Evolutionary conservation across 2,888 invertebrate genomes (phyloP), one percentile per base, ranked within the genome.

Genomic region (Stenotaenia linearis): DNA sequence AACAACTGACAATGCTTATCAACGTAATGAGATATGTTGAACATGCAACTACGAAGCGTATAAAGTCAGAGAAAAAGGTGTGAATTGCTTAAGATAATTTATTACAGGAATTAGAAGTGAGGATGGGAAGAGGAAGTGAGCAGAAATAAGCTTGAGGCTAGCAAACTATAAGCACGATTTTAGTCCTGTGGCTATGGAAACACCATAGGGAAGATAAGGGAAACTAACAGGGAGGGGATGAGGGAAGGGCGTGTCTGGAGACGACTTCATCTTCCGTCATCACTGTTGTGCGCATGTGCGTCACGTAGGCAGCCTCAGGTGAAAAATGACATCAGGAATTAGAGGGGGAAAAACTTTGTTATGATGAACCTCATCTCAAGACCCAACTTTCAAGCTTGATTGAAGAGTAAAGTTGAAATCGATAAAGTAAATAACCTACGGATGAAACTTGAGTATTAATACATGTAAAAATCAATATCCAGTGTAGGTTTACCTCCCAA

Each of bases 201-300:
- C 40, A 77, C 40, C 77, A 37, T 45, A 45, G 77, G 77, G 28
- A 45, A 77, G 77, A 77, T 77, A 77, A 77, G 77, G 45, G 82
- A 81, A 82, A 83, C 83, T 80, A 75, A 75, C 25, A 21, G 21
- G 69, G 69, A 40, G 45, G 50, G 78, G 56, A 75, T 69, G 32
- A 56, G 45, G 45, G 21, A 25, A 30, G 74, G 50, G 69, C 28
- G 28, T 45, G 77, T 77, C 77, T 77, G 45, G 77, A 77, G 77
- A 77, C 77, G 77, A 77, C 77, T 77, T 77, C 77, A 77, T 77
- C 77, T 77, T 77, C 77, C 77, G 50, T 77, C 77, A 77, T 45
- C 77, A 77, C 77, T 45, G 40, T 35, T 40, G 23, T 77, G 77
- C 45, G 40, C 77, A 77, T 45, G 77, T 28, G 35, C 77, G 77